These are phyloP conservation scores for Drosophila planitibia DNA, from an alignment of 2,888 invertebrate genomes.

Conservation along the genomic window DNA sequence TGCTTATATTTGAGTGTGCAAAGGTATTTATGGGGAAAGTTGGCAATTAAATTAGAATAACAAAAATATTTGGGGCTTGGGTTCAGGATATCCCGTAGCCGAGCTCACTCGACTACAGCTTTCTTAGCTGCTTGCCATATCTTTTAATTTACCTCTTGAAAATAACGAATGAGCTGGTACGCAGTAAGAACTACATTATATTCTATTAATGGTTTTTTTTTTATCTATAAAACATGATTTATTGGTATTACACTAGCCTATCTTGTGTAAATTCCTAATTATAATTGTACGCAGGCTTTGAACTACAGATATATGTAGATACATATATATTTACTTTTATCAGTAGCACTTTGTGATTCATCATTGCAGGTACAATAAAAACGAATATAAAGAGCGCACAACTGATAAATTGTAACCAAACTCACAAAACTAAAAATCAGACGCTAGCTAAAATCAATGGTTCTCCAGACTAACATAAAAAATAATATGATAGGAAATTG, in stretches of 20 bases:
- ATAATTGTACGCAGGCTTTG: background rate
- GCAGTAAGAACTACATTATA: background rate
- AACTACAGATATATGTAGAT: background rate
- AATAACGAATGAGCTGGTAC: background rate
- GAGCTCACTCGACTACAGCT: background rate
- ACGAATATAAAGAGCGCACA: background rate
- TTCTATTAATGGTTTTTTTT: background rate
- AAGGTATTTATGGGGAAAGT: background rate
- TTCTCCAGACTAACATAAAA: background rate
- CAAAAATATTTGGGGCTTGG: background rate
- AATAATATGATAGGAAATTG: slow-evolving; percentile 14
- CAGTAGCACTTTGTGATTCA: slow-evolving; percentile 29
- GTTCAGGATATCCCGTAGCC: background rate
- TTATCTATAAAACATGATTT: background rate
- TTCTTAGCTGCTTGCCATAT: background rate
- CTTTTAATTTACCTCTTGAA: background rate
- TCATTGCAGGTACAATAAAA: slow-evolving; percentile 9
- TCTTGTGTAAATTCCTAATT: slow-evolving; percentile 11
- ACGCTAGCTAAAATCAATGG: background rate
- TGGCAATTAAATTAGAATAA: background rate
- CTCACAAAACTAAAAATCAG: background rate
- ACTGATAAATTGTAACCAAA: slow-evolving; percentile 22
- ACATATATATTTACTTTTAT: slow-evolving; percentile 12
- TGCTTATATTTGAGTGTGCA: background rate
- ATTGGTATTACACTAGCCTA: background rate